Evolutionary conservation across 2,888 invertebrate genomes (phyloP), one percentile per base, ranked within the genome.

Genomic region (Clitarchus hookeri): DNA sequence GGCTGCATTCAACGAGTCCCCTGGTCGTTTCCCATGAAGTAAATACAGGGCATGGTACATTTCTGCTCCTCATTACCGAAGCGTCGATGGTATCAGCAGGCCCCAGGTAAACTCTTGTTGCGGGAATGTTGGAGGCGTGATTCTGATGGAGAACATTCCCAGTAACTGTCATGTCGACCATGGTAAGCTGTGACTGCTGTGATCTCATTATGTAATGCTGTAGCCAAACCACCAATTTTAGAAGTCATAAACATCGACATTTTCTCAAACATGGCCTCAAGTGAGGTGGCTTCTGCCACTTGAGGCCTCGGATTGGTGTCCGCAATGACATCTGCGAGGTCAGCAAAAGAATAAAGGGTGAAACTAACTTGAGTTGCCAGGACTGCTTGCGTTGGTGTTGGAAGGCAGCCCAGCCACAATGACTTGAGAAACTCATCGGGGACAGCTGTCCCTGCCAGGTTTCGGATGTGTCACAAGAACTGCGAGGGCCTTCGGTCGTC

Each of bases 401-500:
- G 83, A 11, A 84, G 44, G 44, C 44, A 44, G 23, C 84, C 25
- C 26, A 84, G 26, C 84, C 44, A 84, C 19, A 84, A 44, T 44
- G 84, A 53, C 44, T 19, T 36, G 13, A 84, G 16, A 9, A 44
- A 36, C 6, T 84, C 84, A 16, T 84, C 84, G 0, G 44, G 48
- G 2, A 84, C 44, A 25, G 44, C 12, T 16, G 84, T 84, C 16
- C 44, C 84, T 36, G 53, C 3, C 6, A 84, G 26, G 25, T 25
- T 54, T 4, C 84, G 13, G 36, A 84, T 4, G 26, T 84, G 83
- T 16, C 83, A 4, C 13, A 84, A 25, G 44, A 84, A 84, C 44
- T 8, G 36, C 25, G 83, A 83, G 16, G 84, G 44, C 48, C 53
- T 84, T 44, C 84, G 36, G 54, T 44, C 84, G 16, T 36, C 84